Evolutionary conservation across 2,113 vertebrate species (phyloP).

Genomic region (Alouatta palliata): DNA sequence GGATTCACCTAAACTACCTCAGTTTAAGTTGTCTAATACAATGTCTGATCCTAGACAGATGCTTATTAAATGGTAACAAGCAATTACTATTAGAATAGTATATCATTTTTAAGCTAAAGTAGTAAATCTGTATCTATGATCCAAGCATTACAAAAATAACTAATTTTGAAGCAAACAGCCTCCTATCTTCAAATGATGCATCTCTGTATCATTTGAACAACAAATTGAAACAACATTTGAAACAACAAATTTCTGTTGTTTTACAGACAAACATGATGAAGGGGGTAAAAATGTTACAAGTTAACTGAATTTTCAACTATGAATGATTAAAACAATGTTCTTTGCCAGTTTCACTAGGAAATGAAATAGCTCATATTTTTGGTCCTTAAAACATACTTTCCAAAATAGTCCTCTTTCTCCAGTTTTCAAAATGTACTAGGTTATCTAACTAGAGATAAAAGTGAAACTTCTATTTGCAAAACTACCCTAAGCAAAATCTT

Average conservation of each 20-base stretch:
- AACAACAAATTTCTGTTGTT: slow-evolving; percentile 24
- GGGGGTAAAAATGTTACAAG: background rate
- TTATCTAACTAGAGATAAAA: background rate
- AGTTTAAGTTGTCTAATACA: background rate
- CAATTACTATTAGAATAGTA: slow-evolving; percentile 27
- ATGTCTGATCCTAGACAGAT: background rate
- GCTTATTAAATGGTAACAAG: slow-evolving; percentile 20
- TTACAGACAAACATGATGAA: background rate
- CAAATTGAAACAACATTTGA: too few species aligned
- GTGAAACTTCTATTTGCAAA: slow-evolving; percentile 8
- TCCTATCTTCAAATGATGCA: background rate
- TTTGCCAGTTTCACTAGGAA: background rate
- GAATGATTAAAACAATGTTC: background rate
- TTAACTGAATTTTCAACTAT: slow-evolving; percentile 16
- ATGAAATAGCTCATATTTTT: slow-evolving; percentile 32
- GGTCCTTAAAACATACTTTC: background rate
- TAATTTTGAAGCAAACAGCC: background rate
- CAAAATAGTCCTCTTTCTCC: background rate
- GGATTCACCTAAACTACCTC: background rate
- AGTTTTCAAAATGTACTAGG: slow-evolving; percentile 21
- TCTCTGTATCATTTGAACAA: too few species aligned
- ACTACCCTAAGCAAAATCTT: background rate
- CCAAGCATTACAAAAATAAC: background rate
- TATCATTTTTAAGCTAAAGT: background rate
- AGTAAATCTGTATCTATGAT: slow-evolving; percentile 35